Conservation (phyloP, 1,140 invertebrate species). For the Danaus plexippus region DNA sequence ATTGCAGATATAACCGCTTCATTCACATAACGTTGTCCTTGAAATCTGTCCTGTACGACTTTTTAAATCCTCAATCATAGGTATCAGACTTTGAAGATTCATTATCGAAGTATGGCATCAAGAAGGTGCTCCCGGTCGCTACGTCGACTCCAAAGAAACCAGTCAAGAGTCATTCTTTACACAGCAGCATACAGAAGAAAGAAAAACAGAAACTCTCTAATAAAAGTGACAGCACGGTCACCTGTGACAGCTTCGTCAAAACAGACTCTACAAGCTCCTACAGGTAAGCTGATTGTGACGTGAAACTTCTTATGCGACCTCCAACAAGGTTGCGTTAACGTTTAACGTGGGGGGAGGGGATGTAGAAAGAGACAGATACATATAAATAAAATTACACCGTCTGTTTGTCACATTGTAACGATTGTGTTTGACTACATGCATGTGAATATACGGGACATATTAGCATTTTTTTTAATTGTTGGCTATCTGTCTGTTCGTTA, state of each 20-base stretch:
- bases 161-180: constrained; percentile 32
- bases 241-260: constrained; percentile 27
- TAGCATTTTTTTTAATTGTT: no score
- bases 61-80: constrained; percentile 16
- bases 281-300: constrained; percentile 21
- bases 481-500: no score
- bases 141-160: constrained; percentile 43
- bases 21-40: no score
- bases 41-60: no score
- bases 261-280: constrained; percentile 25
- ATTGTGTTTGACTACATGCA: constrained; percentile 46
- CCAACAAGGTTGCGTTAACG: no score
- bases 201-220: constrained; percentile 23
- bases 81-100: constrained; percentile 57
- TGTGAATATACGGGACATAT: no score
- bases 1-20: no score
- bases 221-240: constrained; percentile 29
- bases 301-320: no score
- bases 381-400: neutral
- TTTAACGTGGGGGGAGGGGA: no score
- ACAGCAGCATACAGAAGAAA: constrained; percentile 28
- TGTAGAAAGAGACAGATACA: no score
- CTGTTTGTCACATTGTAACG: constrained; percentile 24
- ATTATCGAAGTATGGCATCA: constrained; percentile 41
- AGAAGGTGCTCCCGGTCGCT: constrained; percentile 27